Conservation (phyloP, 2,888 invertebrate species). For the Tetragonisca angustula region DNA sequence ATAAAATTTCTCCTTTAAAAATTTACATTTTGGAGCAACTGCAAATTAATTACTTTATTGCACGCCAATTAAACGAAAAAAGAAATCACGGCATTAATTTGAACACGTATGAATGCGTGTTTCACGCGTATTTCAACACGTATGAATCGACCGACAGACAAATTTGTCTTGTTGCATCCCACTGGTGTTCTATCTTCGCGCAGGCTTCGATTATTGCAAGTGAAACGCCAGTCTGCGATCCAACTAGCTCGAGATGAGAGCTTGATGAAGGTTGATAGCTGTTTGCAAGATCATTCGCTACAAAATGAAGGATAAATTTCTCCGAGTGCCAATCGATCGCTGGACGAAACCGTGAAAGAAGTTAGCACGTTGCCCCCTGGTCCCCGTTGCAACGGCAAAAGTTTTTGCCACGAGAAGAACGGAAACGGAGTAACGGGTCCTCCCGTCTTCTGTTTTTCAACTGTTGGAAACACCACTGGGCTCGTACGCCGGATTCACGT, state of each 20-base stretch:
- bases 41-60: no score
- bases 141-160: not conserved
- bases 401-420: constrained; percentile 13
- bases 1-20: no score
- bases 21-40: no score
- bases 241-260: no score
- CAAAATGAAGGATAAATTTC: not conserved
- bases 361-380: not conserved
- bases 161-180: constrained; percentile 16
- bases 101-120: not conserved
- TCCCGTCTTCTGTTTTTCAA: constrained; percentile 13
- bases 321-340: not conserved
- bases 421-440: constrained; percentile 13
- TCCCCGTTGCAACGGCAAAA: constrained; percentile 3
- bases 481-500: not conserved
- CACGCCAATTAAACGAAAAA: no score
- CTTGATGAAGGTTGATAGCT: not conserved
- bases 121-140: no score
- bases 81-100: no score
- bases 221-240: not conserved
- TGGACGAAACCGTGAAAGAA: constrained; percentile 13
- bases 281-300: not conserved
- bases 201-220: constrained; percentile 6
- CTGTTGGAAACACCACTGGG: constrained; percentile 6
- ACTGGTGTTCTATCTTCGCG: not conserved